Evolutionary conservation across 2,888 invertebrate genomes (phyloP), one percentile per base, ranked within the genome.

Genomic region (Seira sanloemensis): DNA sequence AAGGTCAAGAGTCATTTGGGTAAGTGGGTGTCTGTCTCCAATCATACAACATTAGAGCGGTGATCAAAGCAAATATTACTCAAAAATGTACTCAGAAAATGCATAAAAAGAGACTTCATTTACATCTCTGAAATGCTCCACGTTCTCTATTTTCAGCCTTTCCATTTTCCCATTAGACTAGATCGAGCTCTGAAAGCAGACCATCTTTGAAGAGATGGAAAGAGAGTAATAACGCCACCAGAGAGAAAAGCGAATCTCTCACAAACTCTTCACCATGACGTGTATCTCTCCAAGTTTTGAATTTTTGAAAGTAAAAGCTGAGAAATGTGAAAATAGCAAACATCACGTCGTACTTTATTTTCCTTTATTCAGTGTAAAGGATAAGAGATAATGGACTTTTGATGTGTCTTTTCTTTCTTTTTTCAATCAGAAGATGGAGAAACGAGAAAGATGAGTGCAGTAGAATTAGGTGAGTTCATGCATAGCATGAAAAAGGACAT

Each of bases 361-460:
- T 46, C 62, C 37, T 75, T 67, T 76, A 24, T 37, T 50, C 75
- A 23, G 5, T n/a, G 18, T 24, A 73, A 62, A 9, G 37, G 68
- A 19, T 24, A 68, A 68, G 26, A 18, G 27, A 68, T 62, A 77
- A 77, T 77, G 77, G 77, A 77, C 68, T 77, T 77, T 77, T 68
- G 77, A 77, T 77, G 68, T 77, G 77, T 50, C 50, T 76, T 66
- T 66, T 24, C 18, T 67, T 77, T 77, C 50, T 68, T 67, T 66
- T 19, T 68, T 50, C 68, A 68, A 77, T 77, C 77, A 77, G 67
- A 25, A 37, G 18, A 25, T 62, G 37, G n/a, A 73, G 27, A 65
- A 21, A 58, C 12, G 46, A 18, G 54, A 75, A 50, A 27, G 65
- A 65, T 21, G 62, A 62, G 62, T 23, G 62, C 21, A 7, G 62